Percentiles rank a stretch among this genome's conserved stretches.
These are phyloP conservation scores for Suricata suricatta DNA, from an alignment of 2,113 vertebrate genomes.

Conservation along the genomic window DNA sequence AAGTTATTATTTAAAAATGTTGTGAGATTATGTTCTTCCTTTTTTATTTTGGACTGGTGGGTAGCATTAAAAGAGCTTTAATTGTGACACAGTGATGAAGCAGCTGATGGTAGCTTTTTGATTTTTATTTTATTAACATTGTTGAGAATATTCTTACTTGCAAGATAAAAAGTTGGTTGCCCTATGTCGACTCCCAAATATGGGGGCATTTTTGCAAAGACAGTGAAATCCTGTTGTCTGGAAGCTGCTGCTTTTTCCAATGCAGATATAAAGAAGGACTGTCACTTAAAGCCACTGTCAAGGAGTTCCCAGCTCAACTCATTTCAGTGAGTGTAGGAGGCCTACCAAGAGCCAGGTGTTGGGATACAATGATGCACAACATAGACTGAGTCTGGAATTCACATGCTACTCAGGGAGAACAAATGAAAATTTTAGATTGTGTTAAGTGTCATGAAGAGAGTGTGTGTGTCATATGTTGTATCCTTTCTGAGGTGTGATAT, in stretches of 20 bases:
- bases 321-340: not conserved
- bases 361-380: not conserved
- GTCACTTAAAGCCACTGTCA: not conserved
- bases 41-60: not conserved
- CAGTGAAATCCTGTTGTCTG: not conserved
- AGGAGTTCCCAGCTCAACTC: not conserved
- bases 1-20: not conserved
- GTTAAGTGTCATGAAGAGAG: not conserved
- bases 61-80: not conserved
- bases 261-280: not conserved
- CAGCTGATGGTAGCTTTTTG: not conserved
- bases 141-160: not conserved
- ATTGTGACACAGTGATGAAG: not conserved
- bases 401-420: too few species aligned
- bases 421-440: not conserved
- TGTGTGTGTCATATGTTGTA: not conserved
- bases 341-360: not conserved
- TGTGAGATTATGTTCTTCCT: not conserved
- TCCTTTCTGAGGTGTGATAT: not conserved
- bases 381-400: not conserved
- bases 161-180: not conserved
- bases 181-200: not conserved
- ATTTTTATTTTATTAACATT: constrained; percentile 7
- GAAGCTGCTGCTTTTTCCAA: not conserved
- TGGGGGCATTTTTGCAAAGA: not conserved